phyloP scores from a whole-genome alignment of 2,113 vertebrate species.

The Emydocephalus ijimae region DNA sequence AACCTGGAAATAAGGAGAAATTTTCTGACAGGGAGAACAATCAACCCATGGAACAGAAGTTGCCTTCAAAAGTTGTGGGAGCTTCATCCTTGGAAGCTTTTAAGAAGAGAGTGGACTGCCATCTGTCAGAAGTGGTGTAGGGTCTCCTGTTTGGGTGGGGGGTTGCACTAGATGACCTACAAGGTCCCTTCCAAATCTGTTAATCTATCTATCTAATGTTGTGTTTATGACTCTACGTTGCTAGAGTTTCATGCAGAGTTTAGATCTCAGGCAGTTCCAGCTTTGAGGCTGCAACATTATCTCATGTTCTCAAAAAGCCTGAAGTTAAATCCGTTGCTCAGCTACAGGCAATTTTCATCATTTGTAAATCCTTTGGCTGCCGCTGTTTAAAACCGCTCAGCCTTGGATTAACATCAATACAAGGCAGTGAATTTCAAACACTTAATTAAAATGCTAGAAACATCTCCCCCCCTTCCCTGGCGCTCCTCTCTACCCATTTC shows the following conservation, averaged over 20 bases:
- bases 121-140: too few relatives aligned
- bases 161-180: too few relatives aligned
- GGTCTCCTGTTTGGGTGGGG: too few relatives aligned
- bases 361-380: not conserved
- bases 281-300: not conserved
- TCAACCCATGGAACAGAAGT: too few relatives aligned
- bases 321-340: not conserved
- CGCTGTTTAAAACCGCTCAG: not conserved
- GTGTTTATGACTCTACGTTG: not conserved
- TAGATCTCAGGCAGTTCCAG: not conserved
- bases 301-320: not conserved
- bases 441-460: slow-evolving; percentile 3
- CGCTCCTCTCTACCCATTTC: not conserved
- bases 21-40: too few relatives aligned
- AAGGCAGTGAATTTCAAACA: not conserved
- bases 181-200: too few relatives aligned
- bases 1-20: too few relatives aligned
- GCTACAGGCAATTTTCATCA: not conserved
- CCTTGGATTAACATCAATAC: not conserved
- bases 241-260: not conserved
- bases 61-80: too few relatives aligned
- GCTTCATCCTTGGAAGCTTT: too few relatives aligned
- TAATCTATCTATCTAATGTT: too few relatives aligned
- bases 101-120: too few relatives aligned
- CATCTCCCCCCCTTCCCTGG: not conserved